Evolutionary conservation across 2,113 vertebrate species (phyloP), one percentile per base, ranked within the genome.

Genomic region (Falco punctatus): DNA sequence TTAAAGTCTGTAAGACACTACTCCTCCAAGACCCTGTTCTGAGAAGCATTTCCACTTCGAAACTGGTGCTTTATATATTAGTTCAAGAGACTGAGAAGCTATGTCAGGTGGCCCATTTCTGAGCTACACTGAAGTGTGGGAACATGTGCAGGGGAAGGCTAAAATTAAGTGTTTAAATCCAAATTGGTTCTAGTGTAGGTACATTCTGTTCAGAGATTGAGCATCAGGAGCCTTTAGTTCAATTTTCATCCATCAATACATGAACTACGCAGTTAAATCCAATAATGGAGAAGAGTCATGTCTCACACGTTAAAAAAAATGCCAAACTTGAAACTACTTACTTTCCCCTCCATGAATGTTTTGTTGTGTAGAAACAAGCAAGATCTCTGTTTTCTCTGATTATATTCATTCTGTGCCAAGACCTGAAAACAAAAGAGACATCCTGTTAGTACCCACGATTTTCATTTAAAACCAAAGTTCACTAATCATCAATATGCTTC

Each of bases 321-420:
- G 0, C 0, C 12, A 70, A 95, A 88, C 6, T 92, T 86, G 48
- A 79, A 70, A 86, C 20, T 81, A 98, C 99, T 99, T 99, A 99
- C 99, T 99, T 99, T 94, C 99, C 99, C 94, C 99, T 99, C 99
- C 99, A 99, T 91, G 99, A 99, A 98, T 99, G 99, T 97, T 99
- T 99, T 98, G 99, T 99, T 94, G 99, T 99, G 93, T 99, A 99
- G 98, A 99, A 99, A 98, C 99, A 99, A 97, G 99, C 99, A 98
- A 99, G 97, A 98, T 99, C 99, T 98, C 99, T 99, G 98, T 99
- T 99, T 95, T 99, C 99, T 97, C 99, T 99, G 97, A 99, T 98
- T 98, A 99, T 98, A 96, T 99, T 99, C 99, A 99, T 99, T 98
- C 99, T 99, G 98, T 96, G 98, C 98, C 96, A 98, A 97, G 97